Conservation (phyloP, 2,113 vertebrate genomes). For the Hipposideros armiger region DNA sequence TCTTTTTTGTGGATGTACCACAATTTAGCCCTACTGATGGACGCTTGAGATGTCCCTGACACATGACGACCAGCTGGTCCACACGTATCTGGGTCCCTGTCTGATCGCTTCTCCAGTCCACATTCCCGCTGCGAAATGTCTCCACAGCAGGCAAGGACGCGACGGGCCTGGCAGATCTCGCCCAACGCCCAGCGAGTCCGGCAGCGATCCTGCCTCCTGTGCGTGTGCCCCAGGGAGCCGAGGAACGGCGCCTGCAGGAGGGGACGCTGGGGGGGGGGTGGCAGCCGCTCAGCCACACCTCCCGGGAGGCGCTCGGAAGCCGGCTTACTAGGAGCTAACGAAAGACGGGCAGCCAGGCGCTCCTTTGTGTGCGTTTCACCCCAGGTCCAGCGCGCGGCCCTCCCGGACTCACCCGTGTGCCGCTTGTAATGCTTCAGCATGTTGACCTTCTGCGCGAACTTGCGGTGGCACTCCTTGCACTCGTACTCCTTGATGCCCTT, state of each 20-base stretch:
- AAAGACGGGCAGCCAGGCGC: fast-evolving
- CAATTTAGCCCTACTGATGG: fast-evolving
- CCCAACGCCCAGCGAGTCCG: fast-evolving
- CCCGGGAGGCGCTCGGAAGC: not conserved
- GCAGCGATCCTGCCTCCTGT: fast-evolving
- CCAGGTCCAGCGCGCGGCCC: fast-evolving
- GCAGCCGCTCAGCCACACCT: fast-evolving
- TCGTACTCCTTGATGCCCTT: constrained; percentile 99
- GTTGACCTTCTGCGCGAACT: constrained; percentile 99
- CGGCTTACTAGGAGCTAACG: fast-evolving
- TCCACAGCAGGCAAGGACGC: fast-evolving
- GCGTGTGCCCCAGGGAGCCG: fast-evolving
- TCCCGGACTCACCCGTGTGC: constrained; percentile 92
- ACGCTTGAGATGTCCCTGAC: fast-evolving
- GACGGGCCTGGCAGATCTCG: fast-evolving
- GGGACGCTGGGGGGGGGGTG: not conserved
- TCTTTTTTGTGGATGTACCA: not conserved
- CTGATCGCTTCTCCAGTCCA: fast-evolving
- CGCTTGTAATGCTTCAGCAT: constrained; percentile 99
- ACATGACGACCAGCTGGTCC: fast-evolving
- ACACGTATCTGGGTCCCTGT: fast-evolving
- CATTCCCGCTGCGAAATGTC: fast-evolving
- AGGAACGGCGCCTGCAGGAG: fast-evolving
- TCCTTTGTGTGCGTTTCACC: not conserved
- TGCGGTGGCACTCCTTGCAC: constrained; percentile 97